These are phyloP conservation scores for Bombyx huttoni DNA, from an alignment of 2,888 invertebrate genomes.

Conservation along the genomic window DNA sequence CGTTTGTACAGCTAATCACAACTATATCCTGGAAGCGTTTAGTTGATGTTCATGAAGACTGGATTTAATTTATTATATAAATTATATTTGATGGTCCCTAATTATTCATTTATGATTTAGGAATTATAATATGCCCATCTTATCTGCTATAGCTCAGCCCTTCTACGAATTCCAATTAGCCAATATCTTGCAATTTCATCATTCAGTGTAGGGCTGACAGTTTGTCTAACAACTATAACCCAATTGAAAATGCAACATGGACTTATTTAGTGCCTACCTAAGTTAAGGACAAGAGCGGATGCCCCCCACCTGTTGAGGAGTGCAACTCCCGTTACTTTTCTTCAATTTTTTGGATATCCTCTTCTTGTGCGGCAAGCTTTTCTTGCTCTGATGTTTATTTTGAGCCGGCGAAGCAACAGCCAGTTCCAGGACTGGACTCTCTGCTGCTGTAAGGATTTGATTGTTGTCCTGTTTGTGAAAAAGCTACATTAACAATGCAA, in stretches of 20 bases:
- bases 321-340: conserved; percentile 37
- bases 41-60: background rate
- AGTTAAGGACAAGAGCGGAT: too few relatives aligned
- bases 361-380: conserved; percentile 89
- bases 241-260: too few relatives aligned
- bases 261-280: too few relatives aligned
- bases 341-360: conserved; percentile 82
- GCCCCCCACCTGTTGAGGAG: conserved; percentile 46
- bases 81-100: too few relatives aligned
- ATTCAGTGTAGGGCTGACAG: too few relatives aligned
- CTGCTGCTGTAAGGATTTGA: conserved; percentile 29
- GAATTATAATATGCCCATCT: too few relatives aligned
- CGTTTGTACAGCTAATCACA: conserved; percentile 46
- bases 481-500: too few relatives aligned
- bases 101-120: too few relatives aligned
- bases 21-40: conserved; percentile 42
- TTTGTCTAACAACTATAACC: too few relatives aligned
- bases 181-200: too few relatives aligned
- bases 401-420: conserved; percentile 34
- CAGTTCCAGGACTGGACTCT: conserved; percentile 34
- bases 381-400: conserved; percentile 59
- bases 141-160: too few relatives aligned
- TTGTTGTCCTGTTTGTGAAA: conserved; percentile 20
- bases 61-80: background rate
- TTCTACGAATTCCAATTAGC: too few relatives aligned